Percentiles rank a stretch among this genome's conserved stretches.
Evolutionary conservation across 2,797 vertebrate genomes (phyloP).

Genomic region (Danio jaintianensis): DNA sequence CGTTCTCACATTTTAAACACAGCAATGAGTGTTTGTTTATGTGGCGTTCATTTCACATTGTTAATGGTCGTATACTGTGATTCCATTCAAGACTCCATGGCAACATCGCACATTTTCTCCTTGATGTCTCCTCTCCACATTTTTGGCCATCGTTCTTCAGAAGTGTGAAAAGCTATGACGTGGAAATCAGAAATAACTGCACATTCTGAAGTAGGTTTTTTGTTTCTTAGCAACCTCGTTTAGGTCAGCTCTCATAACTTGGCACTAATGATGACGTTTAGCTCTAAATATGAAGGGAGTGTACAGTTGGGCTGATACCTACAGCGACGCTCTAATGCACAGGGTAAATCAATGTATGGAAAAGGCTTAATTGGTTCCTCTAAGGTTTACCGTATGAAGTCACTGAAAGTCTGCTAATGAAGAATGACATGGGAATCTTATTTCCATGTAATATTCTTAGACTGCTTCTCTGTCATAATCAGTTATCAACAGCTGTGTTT

Average conservation of each 20-base stretch:
- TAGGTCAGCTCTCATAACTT: constrained; percentile 66
- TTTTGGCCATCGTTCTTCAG: constrained; percentile 39
- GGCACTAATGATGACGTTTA: constrained; percentile 63
- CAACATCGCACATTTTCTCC: constrained; percentile 39
- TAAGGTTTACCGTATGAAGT: not conserved
- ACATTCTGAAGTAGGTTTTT: constrained; percentile 67
- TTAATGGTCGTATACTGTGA: constrained; percentile 10
- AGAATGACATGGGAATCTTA: not conserved
- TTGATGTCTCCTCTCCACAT: constrained; percentile 30
- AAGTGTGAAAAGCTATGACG: constrained; percentile 78
- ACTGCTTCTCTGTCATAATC: not conserved
- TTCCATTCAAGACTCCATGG: constrained; percentile 35
- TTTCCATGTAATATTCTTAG: constrained; percentile 11
- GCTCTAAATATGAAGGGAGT: constrained; percentile 50
- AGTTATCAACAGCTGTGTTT: not conserved
- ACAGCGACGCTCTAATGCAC: constrained; percentile 12
- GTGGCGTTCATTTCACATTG: not conserved
- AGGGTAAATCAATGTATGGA: constrained; percentile 20
- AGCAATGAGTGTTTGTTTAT: constrained; percentile 20
- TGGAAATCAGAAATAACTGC: constrained; percentile 80
- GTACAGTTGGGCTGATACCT: constrained; percentile 20
- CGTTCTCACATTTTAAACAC: not conserved
- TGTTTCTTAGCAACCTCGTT: constrained; percentile 79
- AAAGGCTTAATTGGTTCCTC: not conserved
- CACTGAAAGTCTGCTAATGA: constrained; percentile 4